phyloP scores from a whole-genome alignment of 2,888 invertebrate species.

The Drosophila lacicola region DNA sequence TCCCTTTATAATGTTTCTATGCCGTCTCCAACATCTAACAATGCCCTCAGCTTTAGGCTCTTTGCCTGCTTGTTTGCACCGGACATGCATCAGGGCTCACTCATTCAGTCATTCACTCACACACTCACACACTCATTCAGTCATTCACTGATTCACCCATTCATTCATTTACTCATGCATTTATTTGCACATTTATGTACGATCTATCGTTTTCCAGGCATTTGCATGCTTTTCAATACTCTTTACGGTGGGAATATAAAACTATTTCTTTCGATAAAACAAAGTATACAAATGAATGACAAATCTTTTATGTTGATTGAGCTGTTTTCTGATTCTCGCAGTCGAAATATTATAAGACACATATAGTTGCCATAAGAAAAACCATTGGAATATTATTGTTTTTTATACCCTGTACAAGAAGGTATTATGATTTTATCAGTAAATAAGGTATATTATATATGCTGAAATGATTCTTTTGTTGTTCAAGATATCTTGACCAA shows the following conservation, averaged over 20 bases:
- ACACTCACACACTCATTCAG: conserved; percentile 26
- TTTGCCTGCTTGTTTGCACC: conserved; percentile 67
- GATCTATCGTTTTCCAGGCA: conserved; percentile 23
- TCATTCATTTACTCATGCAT: conserved; percentile 57
- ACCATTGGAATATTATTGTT: not conserved
- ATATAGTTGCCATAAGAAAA: not conserved
- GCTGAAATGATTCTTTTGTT: too few species aligned
- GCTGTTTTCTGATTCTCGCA: not conserved
- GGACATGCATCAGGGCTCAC: conserved; percentile 72
- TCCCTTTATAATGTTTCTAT: conserved; percentile 51
- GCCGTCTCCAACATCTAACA: conserved; percentile 52
- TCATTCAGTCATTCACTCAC: conserved; percentile 22
- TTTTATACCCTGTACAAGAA: too few species aligned
- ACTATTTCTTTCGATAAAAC: too few species aligned
- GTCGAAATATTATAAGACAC: not conserved
- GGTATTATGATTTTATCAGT: too few species aligned
- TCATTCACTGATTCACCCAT: conserved; percentile 24
- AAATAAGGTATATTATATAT: too few species aligned
- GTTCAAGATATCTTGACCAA: too few species aligned
- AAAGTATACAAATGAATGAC: too few species aligned
- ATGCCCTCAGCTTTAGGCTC: conserved; percentile 57
- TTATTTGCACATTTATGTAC: conserved; percentile 70
- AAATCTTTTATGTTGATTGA: not conserved
- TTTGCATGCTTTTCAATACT: conserved; percentile 20
- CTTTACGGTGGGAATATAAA: not conserved